Percentiles rank a stretch among this genome's conserved stretches.
Evolutionary conservation across 2,888 invertebrate species (phyloP).

Genomic region (Dasysyrphus tricinctus): DNA sequence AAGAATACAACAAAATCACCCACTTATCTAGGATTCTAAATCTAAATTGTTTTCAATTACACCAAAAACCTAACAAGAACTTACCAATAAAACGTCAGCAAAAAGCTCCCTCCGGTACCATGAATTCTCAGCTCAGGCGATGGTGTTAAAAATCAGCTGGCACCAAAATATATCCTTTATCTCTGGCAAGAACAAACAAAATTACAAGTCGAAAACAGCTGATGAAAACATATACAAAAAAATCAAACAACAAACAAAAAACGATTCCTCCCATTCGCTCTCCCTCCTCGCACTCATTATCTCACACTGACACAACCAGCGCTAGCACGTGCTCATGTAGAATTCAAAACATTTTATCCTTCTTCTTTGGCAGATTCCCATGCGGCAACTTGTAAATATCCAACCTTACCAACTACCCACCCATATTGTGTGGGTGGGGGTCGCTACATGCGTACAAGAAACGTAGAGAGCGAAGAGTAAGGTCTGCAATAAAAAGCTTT

Average conservation of each 20-base stretch:
- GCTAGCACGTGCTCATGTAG: conserved; percentile 71
- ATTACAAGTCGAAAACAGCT: conserved; percentile 49
- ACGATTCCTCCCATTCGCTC: not conserved
- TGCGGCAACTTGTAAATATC: conserved; percentile 57
- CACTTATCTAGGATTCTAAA: conserved; percentile 41
- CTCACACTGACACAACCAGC: not conserved
- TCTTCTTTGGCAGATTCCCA: conserved; percentile 41
- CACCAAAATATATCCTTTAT: conserved; percentile 42
- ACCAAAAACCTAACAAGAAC: conserved; percentile 21
- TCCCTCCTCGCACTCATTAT: conserved; percentile 18
- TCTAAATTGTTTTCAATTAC: conserved; percentile 71
- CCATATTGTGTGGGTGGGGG: not conserved
- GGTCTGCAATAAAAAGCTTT: conserved; percentile 27
- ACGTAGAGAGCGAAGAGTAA: not conserved
- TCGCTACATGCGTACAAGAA: conserved; percentile 46
- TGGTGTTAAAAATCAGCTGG: conserved; percentile 72
- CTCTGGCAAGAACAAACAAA: not conserved
- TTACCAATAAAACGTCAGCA: conserved; percentile 64
- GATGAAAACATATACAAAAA: conserved; percentile 39
- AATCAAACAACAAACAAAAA: conserved; percentile 16
- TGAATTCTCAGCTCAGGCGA: conserved; percentile 27
- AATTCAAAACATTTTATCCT: conserved; percentile 63
- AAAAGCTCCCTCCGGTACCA: conserved; percentile 56
- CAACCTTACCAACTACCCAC: not conserved
- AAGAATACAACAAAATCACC: conserved; percentile 23